phyloP scores from a whole-genome alignment of 2,797 vertebrate genomes.

The Clamator glandarius region DNA sequence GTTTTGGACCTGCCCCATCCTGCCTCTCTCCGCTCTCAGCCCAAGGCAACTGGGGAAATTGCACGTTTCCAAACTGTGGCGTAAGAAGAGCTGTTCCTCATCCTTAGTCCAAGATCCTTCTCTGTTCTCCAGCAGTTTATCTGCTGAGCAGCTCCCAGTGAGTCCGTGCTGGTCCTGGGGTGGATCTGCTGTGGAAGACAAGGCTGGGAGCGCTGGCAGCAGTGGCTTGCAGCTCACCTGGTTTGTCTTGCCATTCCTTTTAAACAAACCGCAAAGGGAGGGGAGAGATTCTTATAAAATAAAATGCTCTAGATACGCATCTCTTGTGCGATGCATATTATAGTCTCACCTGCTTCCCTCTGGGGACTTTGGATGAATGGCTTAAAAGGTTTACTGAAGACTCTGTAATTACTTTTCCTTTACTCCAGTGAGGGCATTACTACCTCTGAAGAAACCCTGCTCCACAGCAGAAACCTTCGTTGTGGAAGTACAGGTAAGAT shows the following conservation, averaged over 20 bases:
- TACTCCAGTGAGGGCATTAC: not conserved
- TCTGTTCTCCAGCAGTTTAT: not conserved
- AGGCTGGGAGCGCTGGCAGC: not conserved
- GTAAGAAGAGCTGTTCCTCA: not conserved
- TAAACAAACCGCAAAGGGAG: not conserved
- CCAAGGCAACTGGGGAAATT: not conserved
- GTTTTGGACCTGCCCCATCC: not conserved
- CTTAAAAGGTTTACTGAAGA: not conserved
- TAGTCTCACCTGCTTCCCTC: constrained; percentile 44
- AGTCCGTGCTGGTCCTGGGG: accelerated
- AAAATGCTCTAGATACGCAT: not conserved
- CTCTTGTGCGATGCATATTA: not conserved
- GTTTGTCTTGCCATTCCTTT: not conserved
- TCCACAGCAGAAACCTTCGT: accelerated
- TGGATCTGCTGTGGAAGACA: not conserved
- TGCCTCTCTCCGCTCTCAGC: constrained; percentile 9
- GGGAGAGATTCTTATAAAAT: constrained; percentile 12
- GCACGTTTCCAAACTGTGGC: not conserved
- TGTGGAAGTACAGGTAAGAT: not conserved
- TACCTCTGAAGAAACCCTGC: too few species aligned
- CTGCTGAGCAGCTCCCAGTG: not conserved
- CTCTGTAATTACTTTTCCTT: not conserved
- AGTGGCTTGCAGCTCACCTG: not conserved
- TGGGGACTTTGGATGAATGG: not conserved
- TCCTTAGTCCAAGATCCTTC: accelerated